Evolutionary conservation across 2,113 vertebrate genomes (phyloP), one percentile per base, ranked within the genome.

Genomic region (Dolichallabes microphthalmus): DNA sequence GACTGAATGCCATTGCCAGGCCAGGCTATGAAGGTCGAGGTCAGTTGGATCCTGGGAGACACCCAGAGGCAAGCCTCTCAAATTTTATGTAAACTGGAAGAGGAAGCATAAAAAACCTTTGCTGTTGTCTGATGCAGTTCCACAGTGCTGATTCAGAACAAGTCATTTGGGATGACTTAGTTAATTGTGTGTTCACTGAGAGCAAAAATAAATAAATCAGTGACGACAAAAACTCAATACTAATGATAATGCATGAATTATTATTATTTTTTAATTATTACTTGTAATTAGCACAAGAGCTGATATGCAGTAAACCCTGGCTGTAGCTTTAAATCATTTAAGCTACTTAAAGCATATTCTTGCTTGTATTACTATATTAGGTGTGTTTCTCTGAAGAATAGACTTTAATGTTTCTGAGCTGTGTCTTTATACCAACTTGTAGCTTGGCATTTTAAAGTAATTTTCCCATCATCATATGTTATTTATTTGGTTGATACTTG

Each of bases 11-110:
- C 71, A 74, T 13, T 74, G 39, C 50, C 50, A 53, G 73, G 50
- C n/a, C 45, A 55, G 73, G 73, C 9, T 76, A 76, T 27, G 25
- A 25, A 76, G 73, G 50, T 76, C 7, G 50, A 76, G 73, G 50
- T 76, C 73, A 76, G 73, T 27, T 76, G 50, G n/a, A 53, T 27
- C 50, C 14, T 76, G n/a, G 14, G 73, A 76, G 73, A 76, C 50
- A 76, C 50, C 73, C 73, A 76, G 73, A 25, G 27, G 50, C 73
- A 76, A 53, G 73, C 50, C n/a, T 76, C n/a, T 76, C 1, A n/a
- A 76, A 53, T 76, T 76, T 76, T 76, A 27, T 53, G 27, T 50
- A 76, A 76, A 76, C 17, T 53, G 73, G 50, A 76, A 17, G 73
- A 76, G 14, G 25, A 14, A 27, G 1, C 73, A 76, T 25, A 53